Evolutionary conservation across 2,797 vertebrate genomes (phyloP).

Genomic region (Tokudaia muenninki): DNA sequence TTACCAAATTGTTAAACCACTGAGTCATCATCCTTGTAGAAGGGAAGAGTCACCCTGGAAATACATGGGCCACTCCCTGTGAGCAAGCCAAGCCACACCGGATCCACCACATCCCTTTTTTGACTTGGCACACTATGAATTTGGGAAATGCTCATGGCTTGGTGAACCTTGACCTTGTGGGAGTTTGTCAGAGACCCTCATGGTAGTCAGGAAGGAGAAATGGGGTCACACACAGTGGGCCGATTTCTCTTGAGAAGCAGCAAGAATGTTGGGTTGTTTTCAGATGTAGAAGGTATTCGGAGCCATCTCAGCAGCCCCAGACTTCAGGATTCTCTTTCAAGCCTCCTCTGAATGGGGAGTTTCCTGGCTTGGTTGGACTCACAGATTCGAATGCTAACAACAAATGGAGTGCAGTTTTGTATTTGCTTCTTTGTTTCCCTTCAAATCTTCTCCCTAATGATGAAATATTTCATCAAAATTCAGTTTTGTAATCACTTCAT

Average conservation of each 20-base stretch:
- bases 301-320: background rate
- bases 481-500: background rate
- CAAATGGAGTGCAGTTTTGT: background rate
- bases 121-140: background rate
- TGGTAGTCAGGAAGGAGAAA: background rate
- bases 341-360: background rate
- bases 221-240: background rate
- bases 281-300: background rate
- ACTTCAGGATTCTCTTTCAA: background rate
- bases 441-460: background rate
- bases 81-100: background rate
- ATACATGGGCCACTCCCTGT: background rate
- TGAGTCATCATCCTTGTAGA: background rate
- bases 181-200: background rate
- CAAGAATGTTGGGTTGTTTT: background rate
- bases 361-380: slow-evolving; percentile 6
- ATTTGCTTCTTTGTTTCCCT: slow-evolving; percentile 35
- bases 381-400: background rate
- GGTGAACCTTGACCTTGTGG: background rate
- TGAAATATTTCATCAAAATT: slow-evolving; percentile 49
- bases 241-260: background rate
- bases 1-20: background rate
- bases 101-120: background rate
- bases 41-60: background rate
- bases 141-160: background rate